Evolutionary conservation across 1,140 invertebrate species (phyloP).

Genomic region (Lamellibrachia luymesi): DNA sequence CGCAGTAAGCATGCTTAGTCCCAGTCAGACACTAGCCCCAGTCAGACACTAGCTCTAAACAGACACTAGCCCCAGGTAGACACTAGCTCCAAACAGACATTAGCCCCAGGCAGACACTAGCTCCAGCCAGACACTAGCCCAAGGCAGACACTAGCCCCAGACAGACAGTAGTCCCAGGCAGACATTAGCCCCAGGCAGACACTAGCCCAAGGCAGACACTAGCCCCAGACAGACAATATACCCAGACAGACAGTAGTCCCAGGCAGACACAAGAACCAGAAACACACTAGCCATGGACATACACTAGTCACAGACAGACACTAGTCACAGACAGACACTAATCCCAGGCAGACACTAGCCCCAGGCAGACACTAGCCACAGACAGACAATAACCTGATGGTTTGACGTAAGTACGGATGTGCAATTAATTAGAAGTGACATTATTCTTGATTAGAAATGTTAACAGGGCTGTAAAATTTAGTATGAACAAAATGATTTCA

Average conservation of each 20-base stretch:
- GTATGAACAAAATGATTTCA: too few species aligned
- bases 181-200: neutral
- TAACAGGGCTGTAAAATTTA: too few species aligned
- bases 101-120: too few species aligned
- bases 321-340: neutral
- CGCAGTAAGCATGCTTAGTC: neutral
- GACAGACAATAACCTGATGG: neutral
- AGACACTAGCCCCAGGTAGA: too few species aligned
- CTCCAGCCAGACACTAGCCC: too few species aligned
- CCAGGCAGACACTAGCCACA: neutral
- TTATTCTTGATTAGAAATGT: too few species aligned
- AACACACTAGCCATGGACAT: too few species aligned
- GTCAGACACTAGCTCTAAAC: too few species aligned
- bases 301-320: neutral
- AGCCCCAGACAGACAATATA: neutral
- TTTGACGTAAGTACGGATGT: neutral
- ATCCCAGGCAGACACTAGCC: too few species aligned
- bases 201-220: neutral
- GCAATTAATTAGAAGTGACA: neutral
- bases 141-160: too few species aligned
- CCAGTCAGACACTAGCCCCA: neutral
- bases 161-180: too few species aligned
- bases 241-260: neutral
- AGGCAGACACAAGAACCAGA: neutral
- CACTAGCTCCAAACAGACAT: too few species aligned